Conservation (phyloP, 2,797 vertebrate genomes). For the Chiloscyllium punctatum region DNA sequence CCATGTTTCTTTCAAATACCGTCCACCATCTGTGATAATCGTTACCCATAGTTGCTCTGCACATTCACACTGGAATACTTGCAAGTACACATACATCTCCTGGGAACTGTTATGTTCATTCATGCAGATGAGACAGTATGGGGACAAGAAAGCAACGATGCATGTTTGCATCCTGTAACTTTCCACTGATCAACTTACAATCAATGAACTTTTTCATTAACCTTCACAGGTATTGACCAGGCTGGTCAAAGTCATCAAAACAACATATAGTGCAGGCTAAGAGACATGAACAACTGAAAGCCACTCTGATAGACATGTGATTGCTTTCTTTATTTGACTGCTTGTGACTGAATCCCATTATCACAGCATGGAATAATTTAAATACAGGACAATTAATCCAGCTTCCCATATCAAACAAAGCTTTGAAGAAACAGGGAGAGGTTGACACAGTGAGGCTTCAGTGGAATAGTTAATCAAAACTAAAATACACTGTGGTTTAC, state of each 20-base stretch:
- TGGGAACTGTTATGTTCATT: not conserved
- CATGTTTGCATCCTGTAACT: not conserved
- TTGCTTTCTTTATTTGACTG: not conserved
- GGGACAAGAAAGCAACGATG: not conserved
- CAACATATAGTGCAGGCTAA: not conserved
- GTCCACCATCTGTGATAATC: not conserved
- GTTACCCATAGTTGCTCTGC: not conserved
- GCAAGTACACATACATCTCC: not conserved
- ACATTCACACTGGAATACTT: not conserved
- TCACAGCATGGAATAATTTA: not conserved
- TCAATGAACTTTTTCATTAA: conserved; percentile 21
- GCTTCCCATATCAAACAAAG: not conserved
- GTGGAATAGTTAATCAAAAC: not conserved
- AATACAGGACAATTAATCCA: not conserved
- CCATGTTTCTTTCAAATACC: not conserved
- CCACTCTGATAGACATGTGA: not conserved
- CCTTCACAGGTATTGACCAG: not conserved
- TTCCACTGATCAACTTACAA: not conserved
- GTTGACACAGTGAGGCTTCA: not conserved
- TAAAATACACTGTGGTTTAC: not conserved
- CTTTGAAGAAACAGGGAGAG: not conserved
- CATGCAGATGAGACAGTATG: not conserved
- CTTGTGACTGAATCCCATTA: not conserved
- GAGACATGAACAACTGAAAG: not conserved
- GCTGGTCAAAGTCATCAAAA: not conserved